Evolutionary conservation across 2,113 vertebrate species (phyloP).

Genomic region (Heptranchias perlo): DNA sequence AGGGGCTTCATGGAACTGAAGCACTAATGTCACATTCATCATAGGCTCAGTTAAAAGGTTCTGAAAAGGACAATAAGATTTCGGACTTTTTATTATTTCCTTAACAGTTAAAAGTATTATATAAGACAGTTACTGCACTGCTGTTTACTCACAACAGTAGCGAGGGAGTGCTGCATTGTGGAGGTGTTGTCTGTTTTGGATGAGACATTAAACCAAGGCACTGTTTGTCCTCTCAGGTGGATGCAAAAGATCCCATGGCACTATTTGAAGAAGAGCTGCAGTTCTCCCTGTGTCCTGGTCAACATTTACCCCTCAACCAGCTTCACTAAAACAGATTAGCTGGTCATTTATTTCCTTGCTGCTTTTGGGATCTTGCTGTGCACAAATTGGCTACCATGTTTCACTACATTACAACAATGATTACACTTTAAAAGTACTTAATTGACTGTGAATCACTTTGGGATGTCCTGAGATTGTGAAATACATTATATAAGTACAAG

Average conservation of each 20-base stretch:
- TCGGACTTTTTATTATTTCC: background rate
- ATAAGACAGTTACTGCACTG: background rate
- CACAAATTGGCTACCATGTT: background rate
- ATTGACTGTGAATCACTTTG: background rate
- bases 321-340: background rate
- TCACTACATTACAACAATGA: background rate
- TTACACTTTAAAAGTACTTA: background rate
- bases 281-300: background rate
- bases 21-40: background rate
- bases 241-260: background rate
- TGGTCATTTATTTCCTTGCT: background rate
- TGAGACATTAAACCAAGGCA: background rate
- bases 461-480: background rate
- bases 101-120: background rate
- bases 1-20: background rate
- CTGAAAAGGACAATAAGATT: background rate
- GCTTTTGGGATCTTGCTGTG: background rate
- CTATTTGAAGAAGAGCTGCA: background rate
- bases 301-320: background rate
- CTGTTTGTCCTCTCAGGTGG: background rate
- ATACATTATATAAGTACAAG: background rate
- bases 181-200: background rate
- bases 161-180: background rate
- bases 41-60: background rate
- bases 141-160: background rate